Base-by-base conservation (phyloP, 2,113 vertebrate species). In the Xenopus borealis region DNA sequence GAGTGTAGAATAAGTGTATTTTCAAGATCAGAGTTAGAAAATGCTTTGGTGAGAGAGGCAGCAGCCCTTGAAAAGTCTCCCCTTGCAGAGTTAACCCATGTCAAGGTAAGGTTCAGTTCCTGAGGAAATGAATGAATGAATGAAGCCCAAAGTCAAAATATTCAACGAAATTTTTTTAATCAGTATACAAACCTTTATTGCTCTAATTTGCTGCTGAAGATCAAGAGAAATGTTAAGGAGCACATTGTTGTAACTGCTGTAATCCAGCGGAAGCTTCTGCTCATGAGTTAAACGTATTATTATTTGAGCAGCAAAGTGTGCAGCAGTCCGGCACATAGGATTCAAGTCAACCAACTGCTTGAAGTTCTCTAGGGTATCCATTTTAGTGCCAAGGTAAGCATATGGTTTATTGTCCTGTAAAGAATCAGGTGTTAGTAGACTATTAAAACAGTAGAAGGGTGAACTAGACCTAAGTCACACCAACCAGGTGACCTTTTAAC, bases 271-370 rank as follows among this genome's bases (percentile, higher is more conserved):
- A 78, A 99, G 87, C 78, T 95, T 89, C 7, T 92, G 87, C 71
- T 95, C 93, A 0, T 96, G 90, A 11, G 93, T 93, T 63, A 98
- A 84, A 68, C 92, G 90, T 59, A 99, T 85, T 0, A 87, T 85
- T 7, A 98, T 82, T 3, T 93, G 92, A 20, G 94, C 95, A 7
- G 94, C 93, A 1, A 98, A 84, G 73, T 89, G 90, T 0, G 89
- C 87, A 0, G 90, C 94, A 0, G 69, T 13, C 12, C 27, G 79
- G 12, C 88, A 81, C 77, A 92, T 52, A 7, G 3, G 0, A 1
- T 86, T 1, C 3, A 92, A 23, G 12, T 82, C 62, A 12, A 12
- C 45, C 40, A n/a, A 27, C 0, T 0, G 0, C 0, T 65, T 62
- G 75, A 99, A 79, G 0, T 71, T 85, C 0, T 80, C 16, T 9